Evolutionary conservation across 2,113 vertebrate genomes (phyloP), one percentile per base, ranked within the genome.

Genomic region (Atlantisia rogersi): DNA sequence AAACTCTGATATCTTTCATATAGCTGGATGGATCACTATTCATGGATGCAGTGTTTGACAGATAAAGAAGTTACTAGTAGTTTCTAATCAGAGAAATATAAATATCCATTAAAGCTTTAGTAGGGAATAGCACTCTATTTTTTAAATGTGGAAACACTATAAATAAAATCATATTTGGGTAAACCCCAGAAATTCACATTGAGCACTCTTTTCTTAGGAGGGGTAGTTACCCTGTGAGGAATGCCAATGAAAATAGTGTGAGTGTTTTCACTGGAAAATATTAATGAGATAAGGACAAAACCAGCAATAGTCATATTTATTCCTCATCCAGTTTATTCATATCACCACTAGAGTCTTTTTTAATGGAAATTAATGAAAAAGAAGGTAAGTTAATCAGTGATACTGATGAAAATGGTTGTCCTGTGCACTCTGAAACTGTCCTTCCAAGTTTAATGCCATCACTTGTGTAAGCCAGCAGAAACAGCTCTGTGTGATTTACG

Each of bases 131-230:
- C 2, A 69, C 3, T 87, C 28, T 67, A 44, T 17, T 37, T 88
- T 81, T 90, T 75, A 40, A 10, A 46, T 25, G 10, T 26, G 35
- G 16, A 83, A 93, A 46, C 10, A 67, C 35, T 37, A 63, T 52
- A 62, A 85, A 64, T 42, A 37, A 62, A 83, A 62, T 2, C 7
- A 8, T 37, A 77, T 52, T 48, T 82, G 6, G 70, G 21, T 78
- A 35, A 80, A 77, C 58, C 1, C 0, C 5, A 58, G 32, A 76
- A 68, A 75, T 75, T 73, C 22, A 53, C 25, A 35, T 12, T 74
- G 46, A 70, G 28, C 2, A 31, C 25, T 18, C 12, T 65, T 85
- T 82, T 0, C 0, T 35, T 73, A 15, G 22, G 7, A 9, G 65
- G 44, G 16, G 14, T 53, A 62, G 21, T 28, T 12, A 25, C 6